A percentile compares a stretch with the other conserved stretches of the same genome.
Evolutionary conservation across 1,140 invertebrate species (phyloP).

Genomic region (Vollenhovia emeryi): DNA sequence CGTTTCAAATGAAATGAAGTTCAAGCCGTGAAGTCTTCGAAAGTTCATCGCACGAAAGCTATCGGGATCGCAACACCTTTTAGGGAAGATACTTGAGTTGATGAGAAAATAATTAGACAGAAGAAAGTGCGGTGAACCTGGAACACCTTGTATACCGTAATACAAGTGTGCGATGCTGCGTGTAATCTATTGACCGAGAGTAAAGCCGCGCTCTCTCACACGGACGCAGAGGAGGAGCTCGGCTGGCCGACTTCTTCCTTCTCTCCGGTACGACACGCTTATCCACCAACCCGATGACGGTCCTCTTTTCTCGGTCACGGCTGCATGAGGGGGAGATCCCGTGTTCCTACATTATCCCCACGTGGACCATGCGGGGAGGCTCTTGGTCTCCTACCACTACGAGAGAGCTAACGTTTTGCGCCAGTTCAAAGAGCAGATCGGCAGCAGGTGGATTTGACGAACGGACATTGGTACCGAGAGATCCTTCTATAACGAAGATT

Average conservation of each 20-base stretch:
- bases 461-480: not conserved
- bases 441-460: not conserved
- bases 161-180: slow-evolving; percentile 28
- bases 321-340: slow-evolving; percentile 61
- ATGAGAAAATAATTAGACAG: not conserved
- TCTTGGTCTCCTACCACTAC: slow-evolving; percentile 60
- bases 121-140: slow-evolving; percentile 12
- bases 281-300: slow-evolving; percentile 54
- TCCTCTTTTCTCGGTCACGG: slow-evolving; percentile 78
- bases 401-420: slow-evolving; percentile 48
- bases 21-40: not conserved
- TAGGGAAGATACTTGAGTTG: not conserved
- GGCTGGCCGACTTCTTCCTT: slow-evolving; percentile 76
- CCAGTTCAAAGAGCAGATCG: slow-evolving; percentile 46
- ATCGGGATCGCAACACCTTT: not conserved
- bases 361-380: slow-evolving; percentile 56
- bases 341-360: slow-evolving; percentile 75
- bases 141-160: not conserved
- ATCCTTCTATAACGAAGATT: not conserved
- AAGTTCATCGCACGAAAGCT: not conserved
- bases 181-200: slow-evolving; percentile 49
- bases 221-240: slow-evolving; percentile 54
- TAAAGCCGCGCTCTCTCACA: slow-evolving; percentile 37
- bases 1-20: not conserved
- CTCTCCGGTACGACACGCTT: slow-evolving; percentile 64